phyloP scores from a whole-genome alignment of 2,797 vertebrate species.

The Tiaroga cobitis region DNA sequence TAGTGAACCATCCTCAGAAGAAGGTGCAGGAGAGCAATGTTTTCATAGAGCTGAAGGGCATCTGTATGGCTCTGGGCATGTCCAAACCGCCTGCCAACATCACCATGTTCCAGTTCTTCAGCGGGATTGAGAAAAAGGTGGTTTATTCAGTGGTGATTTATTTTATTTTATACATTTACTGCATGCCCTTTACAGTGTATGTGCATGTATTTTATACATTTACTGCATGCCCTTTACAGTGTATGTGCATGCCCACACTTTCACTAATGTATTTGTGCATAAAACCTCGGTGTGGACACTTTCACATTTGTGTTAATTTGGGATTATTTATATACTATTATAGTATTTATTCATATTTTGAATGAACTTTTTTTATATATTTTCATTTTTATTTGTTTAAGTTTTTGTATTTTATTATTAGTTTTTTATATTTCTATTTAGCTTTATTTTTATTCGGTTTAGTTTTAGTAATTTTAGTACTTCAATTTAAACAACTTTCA shows the following conservation, averaged over 20 bases:
- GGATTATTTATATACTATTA: background rate
- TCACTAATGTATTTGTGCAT: background rate
- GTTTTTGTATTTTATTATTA: background rate
- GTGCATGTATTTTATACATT: background rate
- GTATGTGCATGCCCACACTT: background rate
- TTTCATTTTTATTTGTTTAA: background rate
- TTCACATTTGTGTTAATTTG: background rate
- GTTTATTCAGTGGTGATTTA: background rate
- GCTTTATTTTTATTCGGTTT: background rate
- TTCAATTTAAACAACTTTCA: background rate
- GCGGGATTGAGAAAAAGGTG: slow-evolving; percentile 98
- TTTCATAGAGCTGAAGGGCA: slow-evolving; percentile 94
- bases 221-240: background rate
- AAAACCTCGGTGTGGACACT: no score
- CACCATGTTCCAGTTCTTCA: slow-evolving; percentile 99
- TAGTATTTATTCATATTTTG: background rate
- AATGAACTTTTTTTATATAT: background rate
- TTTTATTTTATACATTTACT: background rate
- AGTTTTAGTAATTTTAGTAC: background rate
- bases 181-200: background rate
- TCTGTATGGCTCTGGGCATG: slow-evolving; percentile 96
- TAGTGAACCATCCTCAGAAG: slow-evolving; percentile 87
- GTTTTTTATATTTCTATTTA: background rate
- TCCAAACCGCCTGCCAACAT: slow-evolving; percentile 98
- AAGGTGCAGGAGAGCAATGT: slow-evolving; percentile 85